Conservation (phyloP, 2,113 vertebrate species). For the Scatophagus argus region DNA sequence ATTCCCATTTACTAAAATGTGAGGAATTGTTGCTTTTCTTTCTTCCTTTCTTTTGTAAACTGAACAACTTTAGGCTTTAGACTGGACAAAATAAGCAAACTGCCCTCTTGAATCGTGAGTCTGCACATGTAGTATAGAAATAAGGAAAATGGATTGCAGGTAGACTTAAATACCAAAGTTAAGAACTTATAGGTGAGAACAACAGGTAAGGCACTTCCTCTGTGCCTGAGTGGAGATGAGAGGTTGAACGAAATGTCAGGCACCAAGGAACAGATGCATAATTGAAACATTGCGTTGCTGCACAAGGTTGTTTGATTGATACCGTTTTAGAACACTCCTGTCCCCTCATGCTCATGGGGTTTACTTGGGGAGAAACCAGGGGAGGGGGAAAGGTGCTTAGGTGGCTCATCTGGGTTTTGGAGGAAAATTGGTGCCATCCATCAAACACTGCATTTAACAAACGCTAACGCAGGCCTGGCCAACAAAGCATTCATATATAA, state of each 20-base stretch:
- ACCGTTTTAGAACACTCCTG: slow-evolving; percentile 81
- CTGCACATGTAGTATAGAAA: not conserved
- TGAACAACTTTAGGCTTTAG: not conserved
- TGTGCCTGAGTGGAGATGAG: slow-evolving; percentile 21
- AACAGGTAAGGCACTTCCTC: slow-evolving; percentile 36
- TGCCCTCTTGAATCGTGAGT: not conserved
- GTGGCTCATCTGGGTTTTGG: slow-evolving; percentile 83
- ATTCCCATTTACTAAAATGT: not conserved
- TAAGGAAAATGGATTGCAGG: slow-evolving; percentile 4
- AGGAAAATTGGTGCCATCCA: slow-evolving; percentile 87
- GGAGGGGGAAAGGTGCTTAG: slow-evolving; percentile 77
- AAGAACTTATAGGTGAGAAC: slow-evolving; percentile 37
- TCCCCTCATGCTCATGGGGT: slow-evolving; percentile 72
- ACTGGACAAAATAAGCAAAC: not conserved
- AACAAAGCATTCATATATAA: slow-evolving; percentile 84
- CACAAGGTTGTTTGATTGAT: slow-evolving; percentile 82
- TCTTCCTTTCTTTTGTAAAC: not conserved
- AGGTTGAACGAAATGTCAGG: slow-evolving; percentile 63
- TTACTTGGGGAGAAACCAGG: slow-evolving; percentile 79
- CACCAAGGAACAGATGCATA: slow-evolving; percentile 66
- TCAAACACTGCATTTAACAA: slow-evolving; percentile 85
- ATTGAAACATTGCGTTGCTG: slow-evolving; percentile 79
- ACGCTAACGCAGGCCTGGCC: slow-evolving; percentile 75
- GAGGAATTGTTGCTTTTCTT: not conserved
- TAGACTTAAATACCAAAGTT: slow-evolving; percentile 28